These are phyloP conservation scores for Andricus grossulariae DNA, from an alignment of 1,140 invertebrate species.

Conservation along the genomic window DNA sequence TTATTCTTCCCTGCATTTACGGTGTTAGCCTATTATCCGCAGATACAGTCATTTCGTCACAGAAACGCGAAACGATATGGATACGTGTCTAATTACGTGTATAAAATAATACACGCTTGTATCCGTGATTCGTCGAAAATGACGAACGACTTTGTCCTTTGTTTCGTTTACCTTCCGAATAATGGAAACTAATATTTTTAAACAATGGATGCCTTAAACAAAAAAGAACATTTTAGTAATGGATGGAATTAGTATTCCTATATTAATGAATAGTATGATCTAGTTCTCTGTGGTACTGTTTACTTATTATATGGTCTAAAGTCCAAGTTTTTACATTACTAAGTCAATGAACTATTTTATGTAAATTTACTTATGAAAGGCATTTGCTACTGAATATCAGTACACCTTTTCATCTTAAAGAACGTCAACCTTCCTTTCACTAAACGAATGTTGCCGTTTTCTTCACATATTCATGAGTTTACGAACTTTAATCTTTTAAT, in stretches of 20 bases:
- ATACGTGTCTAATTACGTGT: not conserved
- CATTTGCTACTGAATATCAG: not conserved
- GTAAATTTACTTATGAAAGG: not conserved
- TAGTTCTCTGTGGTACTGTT: too few species aligned
- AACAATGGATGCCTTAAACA: too few species aligned
- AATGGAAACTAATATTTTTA: too few species aligned
- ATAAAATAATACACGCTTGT: not conserved
- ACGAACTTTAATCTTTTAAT: not conserved
- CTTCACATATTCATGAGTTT: not conserved
- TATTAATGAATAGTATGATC: too few species aligned
- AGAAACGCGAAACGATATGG: not conserved
- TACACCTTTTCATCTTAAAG: not conserved
- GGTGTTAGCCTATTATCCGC: not conserved
- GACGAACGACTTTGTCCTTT: too few species aligned
- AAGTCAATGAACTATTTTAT: not conserved
- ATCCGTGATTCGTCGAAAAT: not conserved
- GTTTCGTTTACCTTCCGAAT: too few species aligned
- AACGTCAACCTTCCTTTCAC: conserved; percentile 6
- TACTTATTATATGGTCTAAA: too few species aligned
- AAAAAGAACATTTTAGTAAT: too few species aligned
- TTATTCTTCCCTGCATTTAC: not conserved
- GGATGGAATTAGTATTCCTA: too few species aligned
- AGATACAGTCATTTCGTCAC: not conserved
- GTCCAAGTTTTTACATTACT: too few species aligned
- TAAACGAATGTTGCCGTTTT: not conserved